phyloP scores from a whole-genome alignment of 2,113 vertebrate species.

The Etheostoma spectabile region DNA sequence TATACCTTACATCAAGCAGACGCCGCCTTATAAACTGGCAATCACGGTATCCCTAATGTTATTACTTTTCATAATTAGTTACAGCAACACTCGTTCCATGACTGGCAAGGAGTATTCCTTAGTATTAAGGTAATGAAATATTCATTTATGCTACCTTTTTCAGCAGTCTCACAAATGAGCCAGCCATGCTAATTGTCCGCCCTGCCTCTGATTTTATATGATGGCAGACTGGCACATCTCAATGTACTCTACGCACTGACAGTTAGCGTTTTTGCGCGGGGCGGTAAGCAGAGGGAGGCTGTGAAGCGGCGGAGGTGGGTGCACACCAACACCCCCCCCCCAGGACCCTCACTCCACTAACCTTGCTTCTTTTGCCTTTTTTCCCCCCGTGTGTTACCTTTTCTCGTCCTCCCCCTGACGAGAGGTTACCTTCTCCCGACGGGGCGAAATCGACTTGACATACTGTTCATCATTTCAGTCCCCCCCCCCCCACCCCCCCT shows the following conservation, averaged over 20 bases:
- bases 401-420: too few relatives aligned
- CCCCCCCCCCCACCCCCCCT: too few relatives aligned
- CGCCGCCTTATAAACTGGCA: constrained; percentile 87
- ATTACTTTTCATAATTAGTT: constrained; percentile 99
- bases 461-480: too few relatives aligned
- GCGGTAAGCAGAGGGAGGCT: constrained; percentile 90
- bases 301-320: constrained; percentile 50
- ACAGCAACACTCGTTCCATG: constrained; percentile 97
- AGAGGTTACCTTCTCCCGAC: too few relatives aligned
- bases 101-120: constrained; percentile 96
- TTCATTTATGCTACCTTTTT: constrained; percentile 99
- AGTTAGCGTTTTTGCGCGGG: constrained; percentile 92
- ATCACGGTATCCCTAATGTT: constrained; percentile 93
- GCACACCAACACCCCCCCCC: too few relatives aligned
- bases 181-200: constrained; percentile 96
- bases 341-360: too few relatives aligned
- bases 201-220: constrained; percentile 96
- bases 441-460: too few relatives aligned
- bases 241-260: constrained; percentile 97
- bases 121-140: constrained; percentile 99
- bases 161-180: constrained; percentile 98
- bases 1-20: constrained; percentile 70
- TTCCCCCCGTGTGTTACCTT: too few relatives aligned
- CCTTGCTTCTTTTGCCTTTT: too few relatives aligned
- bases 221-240: constrained; percentile 97